These are phyloP conservation scores for Pseudochirops corinnae DNA, from an alignment of 2,797 vertebrate species.

Conservation along the genomic window DNA sequence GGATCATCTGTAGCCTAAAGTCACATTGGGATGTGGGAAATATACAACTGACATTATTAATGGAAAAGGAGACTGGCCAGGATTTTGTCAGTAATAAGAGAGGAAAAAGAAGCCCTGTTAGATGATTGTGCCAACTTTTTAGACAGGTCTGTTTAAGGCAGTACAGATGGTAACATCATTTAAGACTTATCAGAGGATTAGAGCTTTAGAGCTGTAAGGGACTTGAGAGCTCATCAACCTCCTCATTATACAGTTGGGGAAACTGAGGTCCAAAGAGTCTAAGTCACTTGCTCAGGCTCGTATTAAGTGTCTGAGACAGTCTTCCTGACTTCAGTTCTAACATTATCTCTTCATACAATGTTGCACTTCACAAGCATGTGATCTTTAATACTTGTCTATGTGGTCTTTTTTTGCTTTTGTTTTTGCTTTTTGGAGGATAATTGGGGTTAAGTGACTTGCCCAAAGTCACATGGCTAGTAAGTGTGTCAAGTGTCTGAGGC, in stretches of 20 bases:
- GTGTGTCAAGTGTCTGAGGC: too few species aligned
- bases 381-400: background rate
- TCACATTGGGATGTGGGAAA: background rate
- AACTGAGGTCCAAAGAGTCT: background rate
- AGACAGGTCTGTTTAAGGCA: slow-evolving; percentile 16
- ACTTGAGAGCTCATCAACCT: background rate
- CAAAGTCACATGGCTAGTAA: too few species aligned
- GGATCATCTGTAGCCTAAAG: slow-evolving; percentile 14
- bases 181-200: background rate
- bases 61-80: background rate
- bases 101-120: slow-evolving; percentile 1
- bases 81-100: slow-evolving; percentile 11
- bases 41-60: slow-evolving; percentile 3
- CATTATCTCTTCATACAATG: background rate
- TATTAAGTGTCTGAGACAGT: background rate
- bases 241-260: background rate
- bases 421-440: too few species aligned
- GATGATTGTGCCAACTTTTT: slow-evolving; percentile 5
- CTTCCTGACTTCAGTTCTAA: background rate
- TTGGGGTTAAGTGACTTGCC: too few species aligned
- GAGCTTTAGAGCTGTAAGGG: background rate
- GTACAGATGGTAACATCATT: background rate
- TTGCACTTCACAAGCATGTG: background rate
- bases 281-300: background rate
- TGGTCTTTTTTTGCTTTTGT: background rate